Evolutionary conservation across 1,140 invertebrate species (phyloP).

Genomic region (Periplaneta americana): DNA sequence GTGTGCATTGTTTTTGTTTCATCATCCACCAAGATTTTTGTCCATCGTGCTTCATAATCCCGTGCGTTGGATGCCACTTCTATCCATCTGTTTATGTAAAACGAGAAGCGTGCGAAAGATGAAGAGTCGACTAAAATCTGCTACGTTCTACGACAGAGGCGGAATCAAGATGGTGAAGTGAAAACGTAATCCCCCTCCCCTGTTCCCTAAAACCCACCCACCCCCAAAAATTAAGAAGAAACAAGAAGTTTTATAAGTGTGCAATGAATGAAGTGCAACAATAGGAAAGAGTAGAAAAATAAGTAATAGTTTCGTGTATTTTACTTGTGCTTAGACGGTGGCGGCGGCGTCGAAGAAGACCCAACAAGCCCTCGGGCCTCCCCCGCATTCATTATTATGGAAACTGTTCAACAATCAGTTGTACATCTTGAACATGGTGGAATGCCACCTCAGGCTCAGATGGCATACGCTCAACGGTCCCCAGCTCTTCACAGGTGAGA

Average conservation of each 20-base stretch:
- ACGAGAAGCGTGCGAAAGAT: background rate
- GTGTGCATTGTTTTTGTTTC: background rate
- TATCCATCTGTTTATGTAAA: background rate
- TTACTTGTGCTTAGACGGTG: background rate
- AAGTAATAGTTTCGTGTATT: background rate
- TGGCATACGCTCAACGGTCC: conserved; percentile 25
- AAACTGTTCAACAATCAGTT: conserved; percentile 20
- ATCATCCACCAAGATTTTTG: background rate
- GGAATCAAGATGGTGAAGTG: background rate
- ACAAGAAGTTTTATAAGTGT: background rate
- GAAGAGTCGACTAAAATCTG: background rate
- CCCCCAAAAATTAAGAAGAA: background rate
- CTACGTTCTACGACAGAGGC: background rate
- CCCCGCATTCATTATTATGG: conserved; percentile 7
- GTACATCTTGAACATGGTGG: conserved; percentile 28
- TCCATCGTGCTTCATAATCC: background rate
- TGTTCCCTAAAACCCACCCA: background rate
- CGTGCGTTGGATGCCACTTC: background rate
- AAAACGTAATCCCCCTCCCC: background rate
- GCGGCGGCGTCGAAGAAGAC: background rate
- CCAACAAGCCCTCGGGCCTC: conserved; percentile 1
- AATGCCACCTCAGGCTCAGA: conserved; percentile 28
- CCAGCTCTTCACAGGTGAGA: conserved; percentile 26
- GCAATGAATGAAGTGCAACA: background rate
- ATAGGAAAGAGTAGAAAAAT: background rate